Conservation (phyloP, 1,140 invertebrate species). For the Saccostrea echinata region DNA sequence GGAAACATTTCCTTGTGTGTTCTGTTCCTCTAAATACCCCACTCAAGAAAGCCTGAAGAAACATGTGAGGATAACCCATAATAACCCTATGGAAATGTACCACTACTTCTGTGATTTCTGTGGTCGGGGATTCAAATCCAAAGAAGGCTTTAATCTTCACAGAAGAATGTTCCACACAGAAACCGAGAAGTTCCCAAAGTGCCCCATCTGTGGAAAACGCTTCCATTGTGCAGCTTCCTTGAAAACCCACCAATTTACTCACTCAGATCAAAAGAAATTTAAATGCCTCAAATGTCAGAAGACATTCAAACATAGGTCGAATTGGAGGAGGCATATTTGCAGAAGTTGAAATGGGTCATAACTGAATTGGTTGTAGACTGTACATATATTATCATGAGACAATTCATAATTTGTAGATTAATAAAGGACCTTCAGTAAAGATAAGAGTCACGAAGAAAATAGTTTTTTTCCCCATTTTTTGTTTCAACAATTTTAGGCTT, state of each 20-base stretch:
- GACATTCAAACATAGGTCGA: neutral
- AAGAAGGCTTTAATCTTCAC: slow-evolving; percentile 18
- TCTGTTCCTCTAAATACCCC: neutral
- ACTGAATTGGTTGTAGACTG: neutral
- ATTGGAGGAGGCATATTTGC: neutral
- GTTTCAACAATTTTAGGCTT: neutral
- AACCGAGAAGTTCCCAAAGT: neutral
- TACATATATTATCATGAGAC: too few relatives aligned
- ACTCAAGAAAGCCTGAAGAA: neutral
- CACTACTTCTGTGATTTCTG: slow-evolving; percentile 15
- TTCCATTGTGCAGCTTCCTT: slow-evolving; percentile 29
- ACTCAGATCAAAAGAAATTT: slow-evolving; percentile 10
- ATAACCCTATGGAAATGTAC: slow-evolving; percentile 12
- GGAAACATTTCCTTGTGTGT: slow-evolving; percentile 37
- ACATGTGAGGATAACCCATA: neutral
- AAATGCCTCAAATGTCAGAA: slow-evolving; percentile 26
- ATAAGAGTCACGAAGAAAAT: neutral
- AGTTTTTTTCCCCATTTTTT: neutral
- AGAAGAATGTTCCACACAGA: slow-evolving; percentile 36
- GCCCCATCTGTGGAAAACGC: neutral
- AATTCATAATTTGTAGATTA: too few relatives aligned
- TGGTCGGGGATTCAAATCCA: slow-evolving; percentile 38
- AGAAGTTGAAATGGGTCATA: neutral
- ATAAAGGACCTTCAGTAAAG: too few relatives aligned
- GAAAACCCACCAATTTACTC: neutral